A percentile compares a stretch with the other conserved stretches of the same genome.
phyloP scores from a whole-genome alignment of 2,113 vertebrate species.

The Clarias batrachus region DNA sequence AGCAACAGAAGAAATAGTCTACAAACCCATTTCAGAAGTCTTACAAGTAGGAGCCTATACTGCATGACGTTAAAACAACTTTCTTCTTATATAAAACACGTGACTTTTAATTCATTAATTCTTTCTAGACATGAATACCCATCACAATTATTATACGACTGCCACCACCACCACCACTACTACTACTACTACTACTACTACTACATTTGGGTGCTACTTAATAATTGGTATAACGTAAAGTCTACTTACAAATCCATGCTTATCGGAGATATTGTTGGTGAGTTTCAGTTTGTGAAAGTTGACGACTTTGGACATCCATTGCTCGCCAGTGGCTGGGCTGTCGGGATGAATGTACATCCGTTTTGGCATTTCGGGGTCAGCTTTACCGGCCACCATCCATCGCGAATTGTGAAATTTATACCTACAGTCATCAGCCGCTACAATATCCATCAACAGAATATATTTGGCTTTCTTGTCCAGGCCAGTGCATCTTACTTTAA shows the following conservation, averaged over 20 bases:
- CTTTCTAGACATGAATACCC: background rate
- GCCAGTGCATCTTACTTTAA: slow-evolving; percentile 98
- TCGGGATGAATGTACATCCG: slow-evolving; percentile 99
- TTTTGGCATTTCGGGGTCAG: slow-evolving; percentile 99
- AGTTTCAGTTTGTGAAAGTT: slow-evolving; percentile 99
- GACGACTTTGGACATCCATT: slow-evolving; percentile 99
- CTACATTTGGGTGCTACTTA: background rate
- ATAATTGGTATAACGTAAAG: slow-evolving; percentile 59
- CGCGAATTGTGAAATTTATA: slow-evolving; percentile 99
- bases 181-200: background rate
- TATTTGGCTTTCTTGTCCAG: slow-evolving; percentile 99
- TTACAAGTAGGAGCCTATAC: background rate
- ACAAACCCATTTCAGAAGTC: background rate
- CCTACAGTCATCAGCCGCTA: slow-evolving; percentile 97
- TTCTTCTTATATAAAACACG: background rate
- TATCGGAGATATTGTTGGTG: slow-evolving; percentile 98
- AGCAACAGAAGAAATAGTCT: background rate
- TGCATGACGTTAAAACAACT: background rate
- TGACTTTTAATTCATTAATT: background rate
- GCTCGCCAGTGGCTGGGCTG: slow-evolving; percentile 96
- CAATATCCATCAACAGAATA: slow-evolving; percentile 98
- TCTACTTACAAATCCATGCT: slow-evolving; percentile 98
- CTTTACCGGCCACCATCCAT: slow-evolving; percentile 99
- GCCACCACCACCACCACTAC: background rate
- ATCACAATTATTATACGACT: background rate